Percentiles rank a stretch among this genome's conserved stretches.
These are phyloP conservation scores for Oligia latruncula DNA, from an alignment of 2,888 invertebrate genomes.

Conservation along the genomic window DNA sequence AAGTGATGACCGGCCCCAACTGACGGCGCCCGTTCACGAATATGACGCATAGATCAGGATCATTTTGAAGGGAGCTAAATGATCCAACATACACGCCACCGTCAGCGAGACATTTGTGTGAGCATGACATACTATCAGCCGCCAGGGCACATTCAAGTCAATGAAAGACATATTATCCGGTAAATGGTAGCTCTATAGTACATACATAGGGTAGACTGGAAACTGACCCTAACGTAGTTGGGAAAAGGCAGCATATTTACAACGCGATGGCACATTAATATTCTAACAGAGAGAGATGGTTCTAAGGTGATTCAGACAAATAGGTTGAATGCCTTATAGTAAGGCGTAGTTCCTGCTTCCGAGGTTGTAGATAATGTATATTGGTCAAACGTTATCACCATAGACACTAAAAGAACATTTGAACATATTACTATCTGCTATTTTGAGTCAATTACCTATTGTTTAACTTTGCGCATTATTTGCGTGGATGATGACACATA, in stretches of 20 bases:
- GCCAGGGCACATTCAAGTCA: too few relatives aligned
- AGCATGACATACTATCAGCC: too few relatives aligned
- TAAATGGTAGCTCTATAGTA: too few relatives aligned
- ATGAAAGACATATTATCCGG: too few relatives aligned
- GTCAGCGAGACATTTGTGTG: too few relatives aligned
- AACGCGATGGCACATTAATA: background rate
- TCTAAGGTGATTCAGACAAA: slow-evolving; percentile 2
- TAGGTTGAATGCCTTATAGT: slow-evolving; percentile 4
- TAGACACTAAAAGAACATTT: slow-evolving; percentile 45
- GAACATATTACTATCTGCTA: slow-evolving; percentile 22
- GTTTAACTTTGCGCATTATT: slow-evolving; percentile 46
- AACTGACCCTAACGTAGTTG: background rate
- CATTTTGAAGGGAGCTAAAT: too few relatives aligned
- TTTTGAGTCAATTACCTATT: slow-evolving; percentile 35
- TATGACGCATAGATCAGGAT: too few relatives aligned
- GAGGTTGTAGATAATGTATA: slow-evolving; percentile 15
- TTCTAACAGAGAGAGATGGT: background rate
- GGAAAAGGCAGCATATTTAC: background rate
- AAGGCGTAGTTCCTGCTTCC: background rate
- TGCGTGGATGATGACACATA: slow-evolving; percentile 30
- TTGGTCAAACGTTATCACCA: slow-evolving; percentile 30
- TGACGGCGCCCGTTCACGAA: too few relatives aligned
- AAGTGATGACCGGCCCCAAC: too few relatives aligned
- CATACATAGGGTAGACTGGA: background rate
- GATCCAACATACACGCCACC: too few relatives aligned